These are phyloP conservation scores for Neolamprologus brichardi DNA, from an alignment of 2,113 vertebrate species.

Conservation along the genomic window DNA sequence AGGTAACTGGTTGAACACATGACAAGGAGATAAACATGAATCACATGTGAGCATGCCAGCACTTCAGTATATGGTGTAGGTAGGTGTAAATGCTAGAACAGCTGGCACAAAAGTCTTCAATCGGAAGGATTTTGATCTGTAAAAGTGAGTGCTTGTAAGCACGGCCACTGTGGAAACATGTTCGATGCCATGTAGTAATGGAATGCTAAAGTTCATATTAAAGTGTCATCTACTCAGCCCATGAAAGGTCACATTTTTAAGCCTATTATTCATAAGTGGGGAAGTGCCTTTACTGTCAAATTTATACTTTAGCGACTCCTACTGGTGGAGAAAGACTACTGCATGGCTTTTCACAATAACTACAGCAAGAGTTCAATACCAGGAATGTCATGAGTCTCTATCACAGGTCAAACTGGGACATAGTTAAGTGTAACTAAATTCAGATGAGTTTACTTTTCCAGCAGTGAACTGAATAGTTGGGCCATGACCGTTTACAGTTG, in stretches of 20 bases:
- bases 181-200: not conserved
- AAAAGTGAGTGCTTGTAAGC: not conserved
- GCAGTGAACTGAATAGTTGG: not conserved
- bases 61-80: not conserved
- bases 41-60: accelerated
- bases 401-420: not conserved
- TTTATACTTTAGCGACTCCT: not conserved
- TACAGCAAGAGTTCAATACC: not conserved
- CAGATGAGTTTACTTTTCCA: not conserved
- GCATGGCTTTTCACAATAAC: not conserved
- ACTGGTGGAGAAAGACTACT: not conserved
- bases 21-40: not conserved
- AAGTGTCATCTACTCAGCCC: not conserved
- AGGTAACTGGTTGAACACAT: not conserved
- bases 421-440: not conserved
- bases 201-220: not conserved
- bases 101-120: not conserved
- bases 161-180: not conserved
- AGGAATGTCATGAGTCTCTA: not conserved
- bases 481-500: not conserved
- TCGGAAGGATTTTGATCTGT: not conserved
- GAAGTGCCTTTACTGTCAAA: not conserved
- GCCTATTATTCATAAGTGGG: accelerated
- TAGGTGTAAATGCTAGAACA: not conserved
- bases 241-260: not conserved